phyloP scores from a whole-genome alignment of 2,797 vertebrate genomes.

The Tapirus indicus region DNA sequence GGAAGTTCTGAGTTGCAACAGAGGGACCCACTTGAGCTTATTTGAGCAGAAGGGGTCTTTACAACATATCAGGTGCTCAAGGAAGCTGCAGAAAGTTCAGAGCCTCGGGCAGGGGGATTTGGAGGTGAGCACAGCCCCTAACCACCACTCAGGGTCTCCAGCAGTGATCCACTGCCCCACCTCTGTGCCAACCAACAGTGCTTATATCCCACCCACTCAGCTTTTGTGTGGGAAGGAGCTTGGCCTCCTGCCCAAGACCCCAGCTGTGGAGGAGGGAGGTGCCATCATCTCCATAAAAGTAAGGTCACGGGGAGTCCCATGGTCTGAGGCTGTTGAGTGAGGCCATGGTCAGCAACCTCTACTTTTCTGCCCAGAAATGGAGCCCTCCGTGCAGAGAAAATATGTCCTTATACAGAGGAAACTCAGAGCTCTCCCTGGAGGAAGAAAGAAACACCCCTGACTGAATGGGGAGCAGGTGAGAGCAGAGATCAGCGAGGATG shows the following conservation, averaged over 20 bases:
- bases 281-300: not conserved
- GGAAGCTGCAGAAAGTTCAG: not conserved
- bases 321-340: not conserved
- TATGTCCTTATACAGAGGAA: not conserved
- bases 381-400: not conserved
- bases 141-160: no score
- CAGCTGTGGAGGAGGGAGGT: not conserved
- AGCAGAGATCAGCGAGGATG: not conserved
- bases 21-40: not conserved
- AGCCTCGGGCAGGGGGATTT: not conserved
- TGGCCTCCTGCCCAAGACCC: not conserved
- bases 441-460: not conserved
- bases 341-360: not conserved
- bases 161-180: not conserved
- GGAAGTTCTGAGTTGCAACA: not conserved
- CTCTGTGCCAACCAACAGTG: not conserved
- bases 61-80: not conserved
- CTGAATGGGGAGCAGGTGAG: not conserved
- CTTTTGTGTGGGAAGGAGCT: not conserved
- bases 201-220: not conserved
- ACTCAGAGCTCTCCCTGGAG: not conserved
- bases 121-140: not conserved
- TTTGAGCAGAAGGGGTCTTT: not conserved
- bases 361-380: not conserved
- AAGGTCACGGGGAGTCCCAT: not conserved